A percentile compares a stretch with the other conserved stretches of the same genome.
These are phyloP conservation scores for Anguilla megastoma DNA, from an alignment of 2,797 vertebrate genomes.

Conservation along the genomic window DNA sequence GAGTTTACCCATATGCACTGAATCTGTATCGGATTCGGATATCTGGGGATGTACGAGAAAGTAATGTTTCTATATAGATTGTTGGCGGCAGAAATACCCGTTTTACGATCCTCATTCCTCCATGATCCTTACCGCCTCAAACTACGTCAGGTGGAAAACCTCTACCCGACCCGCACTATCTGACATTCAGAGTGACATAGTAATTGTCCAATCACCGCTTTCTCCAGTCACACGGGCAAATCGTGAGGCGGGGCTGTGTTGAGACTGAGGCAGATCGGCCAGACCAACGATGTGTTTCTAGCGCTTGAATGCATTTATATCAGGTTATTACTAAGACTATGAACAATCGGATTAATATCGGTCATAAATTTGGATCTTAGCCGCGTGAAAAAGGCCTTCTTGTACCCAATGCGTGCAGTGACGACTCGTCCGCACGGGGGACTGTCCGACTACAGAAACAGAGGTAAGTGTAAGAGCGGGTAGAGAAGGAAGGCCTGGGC, in stretches of 20 bases:
- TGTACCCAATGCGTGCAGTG: slow-evolving; percentile 29
- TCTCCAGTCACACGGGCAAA: slow-evolving; percentile 41
- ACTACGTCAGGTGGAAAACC: slow-evolving; percentile 47
- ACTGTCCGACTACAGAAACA: slow-evolving; percentile 65
- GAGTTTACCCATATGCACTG: background rate
- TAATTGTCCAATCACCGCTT: slow-evolving; percentile 57
- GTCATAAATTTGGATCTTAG: background rate
- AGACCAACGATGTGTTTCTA: slow-evolving; percentile 64
- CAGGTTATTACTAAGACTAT: background rate
- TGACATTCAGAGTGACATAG: slow-evolving; percentile 54
- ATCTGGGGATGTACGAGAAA: background rate
- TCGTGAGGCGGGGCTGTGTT: slow-evolving; percentile 62
- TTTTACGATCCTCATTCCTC: background rate
- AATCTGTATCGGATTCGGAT: too few species aligned
- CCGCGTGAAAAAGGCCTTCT: background rate
- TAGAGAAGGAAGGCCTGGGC: slow-evolving; percentile 73
- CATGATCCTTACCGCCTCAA: slow-evolving; percentile 20
- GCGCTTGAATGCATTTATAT: slow-evolving; percentile 52
- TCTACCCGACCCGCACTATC: slow-evolving; percentile 46
- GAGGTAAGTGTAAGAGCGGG: slow-evolving; percentile 59
- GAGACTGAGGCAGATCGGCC: slow-evolving; percentile 64
- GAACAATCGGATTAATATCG: background rate
- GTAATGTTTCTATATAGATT: background rate
- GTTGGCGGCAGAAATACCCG: background rate
- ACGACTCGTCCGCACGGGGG: slow-evolving; percentile 49